Percentiles rank a stretch among this genome's conserved stretches.
Conservation (phyloP, 2,888 invertebrate genomes). For the Calameuta pallipes region DNA sequence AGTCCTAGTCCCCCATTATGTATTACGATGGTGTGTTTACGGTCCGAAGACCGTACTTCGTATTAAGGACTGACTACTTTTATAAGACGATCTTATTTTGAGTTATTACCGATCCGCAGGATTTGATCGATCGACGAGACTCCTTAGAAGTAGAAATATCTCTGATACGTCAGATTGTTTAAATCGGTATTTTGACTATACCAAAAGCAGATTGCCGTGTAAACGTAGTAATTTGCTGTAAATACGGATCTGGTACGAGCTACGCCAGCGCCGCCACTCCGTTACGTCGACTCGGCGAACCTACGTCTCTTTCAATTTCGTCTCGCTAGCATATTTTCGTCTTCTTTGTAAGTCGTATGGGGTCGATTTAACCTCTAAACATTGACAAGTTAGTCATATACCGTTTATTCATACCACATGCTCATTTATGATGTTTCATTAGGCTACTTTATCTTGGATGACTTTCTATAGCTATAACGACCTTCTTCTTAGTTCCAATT, state of each 20-base stretch:
- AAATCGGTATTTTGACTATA: no score
- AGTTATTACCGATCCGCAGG: no score
- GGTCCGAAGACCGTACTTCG: no score
- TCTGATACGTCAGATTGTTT: rapidly evolving
- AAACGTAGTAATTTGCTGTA: no score
- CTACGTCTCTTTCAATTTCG: background rate
- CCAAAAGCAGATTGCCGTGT: no score
- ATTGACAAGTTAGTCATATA: background rate
- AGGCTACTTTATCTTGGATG: background rate
- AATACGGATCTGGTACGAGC: background rate
- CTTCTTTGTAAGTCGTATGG: background rate
- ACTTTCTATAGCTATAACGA: background rate
- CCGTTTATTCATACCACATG: background rate
- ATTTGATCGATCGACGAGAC: no score
- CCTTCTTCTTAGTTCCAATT: background rate
- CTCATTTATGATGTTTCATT: background rate
- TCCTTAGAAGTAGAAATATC: no score
- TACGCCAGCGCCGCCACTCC: background rate
- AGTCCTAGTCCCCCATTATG: no score
- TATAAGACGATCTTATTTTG: no score
- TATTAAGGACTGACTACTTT: no score
- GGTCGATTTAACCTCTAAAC: slow-evolving; percentile 12
- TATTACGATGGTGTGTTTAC: no score
- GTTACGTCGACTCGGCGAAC: background rate
- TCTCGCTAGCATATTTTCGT: background rate